Evolutionary conservation across 2,113 vertebrate genomes (phyloP).

Genomic region (Pelmatolapia mariae): DNA sequence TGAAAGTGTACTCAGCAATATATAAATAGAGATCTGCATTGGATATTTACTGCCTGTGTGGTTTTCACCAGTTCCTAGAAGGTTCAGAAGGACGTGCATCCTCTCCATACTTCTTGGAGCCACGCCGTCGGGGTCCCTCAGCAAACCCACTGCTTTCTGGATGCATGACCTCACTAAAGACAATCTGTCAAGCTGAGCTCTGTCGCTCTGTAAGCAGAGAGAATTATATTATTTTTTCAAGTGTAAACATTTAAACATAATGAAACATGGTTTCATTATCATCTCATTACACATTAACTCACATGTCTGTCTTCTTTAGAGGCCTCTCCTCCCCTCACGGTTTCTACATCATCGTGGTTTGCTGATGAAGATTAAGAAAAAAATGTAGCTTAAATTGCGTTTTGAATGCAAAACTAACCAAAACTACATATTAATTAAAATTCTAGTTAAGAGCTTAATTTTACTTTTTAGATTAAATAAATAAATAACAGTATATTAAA

Average conservation of each 20-base stretch:
- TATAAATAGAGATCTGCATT: not conserved
- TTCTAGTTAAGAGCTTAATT: not conserved
- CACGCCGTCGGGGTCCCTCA: conserved; percentile 43
- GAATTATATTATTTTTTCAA: not conserved
- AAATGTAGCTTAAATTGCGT: not conserved
- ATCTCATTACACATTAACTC: not conserved
- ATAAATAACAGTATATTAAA: not conserved
- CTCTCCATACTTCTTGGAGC: conserved; percentile 54
- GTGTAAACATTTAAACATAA: not conserved
- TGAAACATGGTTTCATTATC: rapidly evolving
- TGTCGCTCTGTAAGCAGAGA: conserved; percentile 6
- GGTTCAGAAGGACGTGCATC: conserved; percentile 55
- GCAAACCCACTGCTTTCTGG: conserved; percentile 67
- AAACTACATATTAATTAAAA: not conserved
- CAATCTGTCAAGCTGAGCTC: conserved; percentile 47
- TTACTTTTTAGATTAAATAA: not conserved
- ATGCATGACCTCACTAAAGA: conserved; percentile 66
- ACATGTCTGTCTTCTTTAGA: not conserved
- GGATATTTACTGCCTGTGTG: conserved; percentile 32
- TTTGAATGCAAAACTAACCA: not conserved
- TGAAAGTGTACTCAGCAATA: not conserved
- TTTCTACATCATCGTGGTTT: not conserved
- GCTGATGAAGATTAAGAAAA: not conserved
- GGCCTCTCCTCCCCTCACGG: not conserved
- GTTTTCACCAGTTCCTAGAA: conserved; percentile 25